phyloP scores from a whole-genome alignment of 2,113 vertebrate species.

The Pleuronectes platessa region DNA sequence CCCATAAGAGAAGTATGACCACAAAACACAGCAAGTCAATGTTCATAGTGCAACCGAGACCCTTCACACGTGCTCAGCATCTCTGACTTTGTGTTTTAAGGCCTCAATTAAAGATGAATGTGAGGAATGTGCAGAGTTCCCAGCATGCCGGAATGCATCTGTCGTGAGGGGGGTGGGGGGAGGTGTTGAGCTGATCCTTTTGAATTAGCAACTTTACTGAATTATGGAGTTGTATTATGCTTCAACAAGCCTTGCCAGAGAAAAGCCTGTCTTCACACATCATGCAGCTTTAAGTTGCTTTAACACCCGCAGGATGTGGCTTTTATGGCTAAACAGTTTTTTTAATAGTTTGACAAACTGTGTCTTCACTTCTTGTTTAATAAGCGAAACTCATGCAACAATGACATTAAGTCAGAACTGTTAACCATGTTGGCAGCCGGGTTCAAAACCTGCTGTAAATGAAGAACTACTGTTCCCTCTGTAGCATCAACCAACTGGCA shows the following conservation, averaged over 20 bases:
- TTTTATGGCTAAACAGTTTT: not conserved
- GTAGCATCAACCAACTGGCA: not conserved
- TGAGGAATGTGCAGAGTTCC: constrained; percentile 72
- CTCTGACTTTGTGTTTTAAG: constrained; percentile 21
- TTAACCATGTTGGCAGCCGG: not conserved
- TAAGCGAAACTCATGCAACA: not conserved
- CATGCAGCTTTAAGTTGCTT: not conserved
- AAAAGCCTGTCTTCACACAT: not conserved
- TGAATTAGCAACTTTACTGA: constrained; percentile 4
- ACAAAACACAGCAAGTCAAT: constrained; percentile 10
- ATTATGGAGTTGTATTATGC: not conserved
- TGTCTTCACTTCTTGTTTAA: not conserved
- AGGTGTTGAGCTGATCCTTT: constrained; percentile 12
- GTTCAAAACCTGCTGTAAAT: not conserved
- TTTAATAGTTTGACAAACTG: no score
- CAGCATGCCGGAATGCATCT: constrained; percentile 33
- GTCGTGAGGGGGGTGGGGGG: constrained; percentile 21
- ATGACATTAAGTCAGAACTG: not conserved
- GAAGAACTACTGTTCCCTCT: not conserved
- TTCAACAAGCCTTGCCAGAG: not conserved
- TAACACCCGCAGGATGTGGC: not conserved
- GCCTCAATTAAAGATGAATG: constrained; percentile 69
- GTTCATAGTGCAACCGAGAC: constrained; percentile 10
- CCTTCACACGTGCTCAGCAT: constrained; percentile 16
- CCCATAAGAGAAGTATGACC: not conserved